Evolutionary conservation across 2,797 vertebrate genomes (phyloP).

Genomic region (Malurus splendens): DNA sequence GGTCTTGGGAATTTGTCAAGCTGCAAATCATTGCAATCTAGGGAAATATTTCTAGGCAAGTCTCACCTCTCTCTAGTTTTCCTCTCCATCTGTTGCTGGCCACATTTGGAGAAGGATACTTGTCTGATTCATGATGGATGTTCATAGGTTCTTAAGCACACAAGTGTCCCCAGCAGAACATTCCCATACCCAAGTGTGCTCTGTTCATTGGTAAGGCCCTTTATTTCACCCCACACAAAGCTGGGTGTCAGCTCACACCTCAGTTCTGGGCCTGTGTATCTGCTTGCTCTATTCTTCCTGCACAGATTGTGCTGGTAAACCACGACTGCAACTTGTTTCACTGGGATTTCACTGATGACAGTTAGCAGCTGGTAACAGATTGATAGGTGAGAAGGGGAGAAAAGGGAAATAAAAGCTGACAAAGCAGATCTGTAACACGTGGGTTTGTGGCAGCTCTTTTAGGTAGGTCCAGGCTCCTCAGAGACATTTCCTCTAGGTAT

Average conservation of each 20-base stretch:
- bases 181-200: background rate
- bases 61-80: background rate
- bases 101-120: background rate
- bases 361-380: background rate
- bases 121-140: rapidly evolving
- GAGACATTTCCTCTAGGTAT: background rate
- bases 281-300: background rate
- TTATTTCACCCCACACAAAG: background rate
- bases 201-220: background rate
- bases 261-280: background rate
- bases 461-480: background rate
- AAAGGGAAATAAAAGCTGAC: background rate
- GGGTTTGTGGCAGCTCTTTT: background rate
- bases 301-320: background rate
- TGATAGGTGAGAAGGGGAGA: background rate
- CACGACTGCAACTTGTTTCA: background rate
- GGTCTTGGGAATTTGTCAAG: background rate
- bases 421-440: background rate
- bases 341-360: background rate
- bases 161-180: background rate
- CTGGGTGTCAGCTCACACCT: background rate
- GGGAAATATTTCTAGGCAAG: background rate
- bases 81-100: background rate
- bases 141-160: background rate
- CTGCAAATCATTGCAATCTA: background rate